Base-by-base conservation (phyloP, 1,140 invertebrate genomes). In the Drosophila nannoptera region DNA sequence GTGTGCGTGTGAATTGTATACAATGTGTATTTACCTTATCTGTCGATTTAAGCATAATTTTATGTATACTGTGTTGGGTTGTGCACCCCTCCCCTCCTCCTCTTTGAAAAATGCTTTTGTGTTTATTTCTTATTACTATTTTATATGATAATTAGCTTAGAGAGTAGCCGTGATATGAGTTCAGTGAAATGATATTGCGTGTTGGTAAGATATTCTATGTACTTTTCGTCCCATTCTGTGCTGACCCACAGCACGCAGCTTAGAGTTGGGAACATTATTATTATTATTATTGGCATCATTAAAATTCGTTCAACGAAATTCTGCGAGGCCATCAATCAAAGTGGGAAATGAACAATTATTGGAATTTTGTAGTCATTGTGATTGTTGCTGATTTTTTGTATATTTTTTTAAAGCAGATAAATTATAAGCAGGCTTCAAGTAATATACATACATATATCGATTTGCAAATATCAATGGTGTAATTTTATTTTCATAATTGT, bases 41-140 rank as follows among this genome's bases (percentile, higher is more conserved):
- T 58, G 60, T 45, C 31, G 42, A 16, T 43, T 43, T 65, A 56
- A 61, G 73, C 7, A 38, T 62, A 35, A 31, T 69, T 72, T 62
- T 43, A 62, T 62, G 52, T 69, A 53, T 72, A n/a, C 43, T 70
- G 29, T 70, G 52, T 61, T 69, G 71, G 66, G 68, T 63, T 66
- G 33, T 58, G 69, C 52, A 61, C 69, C 66, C 61, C 22, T 22
- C 22, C 22, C 22, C 22, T 22, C 22, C 3, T 22, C 22, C 1
- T n/a, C n/a, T n/a, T n/a, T n/a, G n/a, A 32, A 66, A 71, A 40
- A 29, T 70, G 43, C 59, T 56, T 70, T 54, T 64, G 36, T 65
- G 42, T 73, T 22, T 69, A 69, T 46, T 55, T 52, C 36, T 40
- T 11, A 48, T 46, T n/a, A n/a, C 9, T 53, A 65, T 29, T 42